A percentile compares a stretch with the other conserved stretches of the same genome.
phyloP scores from a whole-genome alignment of 2,113 vertebrate genomes.

The Ptyas mucosa region DNA sequence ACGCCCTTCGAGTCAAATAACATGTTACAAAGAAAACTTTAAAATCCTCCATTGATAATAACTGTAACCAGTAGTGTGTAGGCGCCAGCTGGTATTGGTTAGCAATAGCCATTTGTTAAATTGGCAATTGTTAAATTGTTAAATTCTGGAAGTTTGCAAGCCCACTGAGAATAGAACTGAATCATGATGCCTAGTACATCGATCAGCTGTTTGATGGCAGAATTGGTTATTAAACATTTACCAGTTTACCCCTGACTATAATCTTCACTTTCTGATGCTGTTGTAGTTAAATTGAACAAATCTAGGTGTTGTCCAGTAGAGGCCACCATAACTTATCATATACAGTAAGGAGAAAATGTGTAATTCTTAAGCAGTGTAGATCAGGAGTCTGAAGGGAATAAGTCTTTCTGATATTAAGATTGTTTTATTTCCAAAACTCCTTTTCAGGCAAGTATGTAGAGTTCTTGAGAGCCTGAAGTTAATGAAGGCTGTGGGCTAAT shows the following conservation, averaged over 20 bases:
- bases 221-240: background rate
- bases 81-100: background rate
- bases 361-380: background rate
- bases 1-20: background rate
- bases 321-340: background rate
- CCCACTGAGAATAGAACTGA: background rate
- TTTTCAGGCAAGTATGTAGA: background rate
- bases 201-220: background rate
- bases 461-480: background rate
- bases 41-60: background rate
- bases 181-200: background rate
- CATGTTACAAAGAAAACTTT: background rate
- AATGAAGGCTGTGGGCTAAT: background rate
- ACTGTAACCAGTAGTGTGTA: background rate
- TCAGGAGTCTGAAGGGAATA: background rate
- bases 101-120: background rate
- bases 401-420: background rate
- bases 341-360: background rate
- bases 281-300: background rate
- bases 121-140: background rate
- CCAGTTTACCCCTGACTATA: background rate
- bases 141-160: background rate
- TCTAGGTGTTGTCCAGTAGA: background rate
- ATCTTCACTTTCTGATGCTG: background rate
- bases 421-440: background rate